A percentile compares a stretch with the other conserved stretches of the same genome.
Evolutionary conservation across 2,888 invertebrate species (phyloP).

Genomic region (Tolmerus cingulatus): DNA sequence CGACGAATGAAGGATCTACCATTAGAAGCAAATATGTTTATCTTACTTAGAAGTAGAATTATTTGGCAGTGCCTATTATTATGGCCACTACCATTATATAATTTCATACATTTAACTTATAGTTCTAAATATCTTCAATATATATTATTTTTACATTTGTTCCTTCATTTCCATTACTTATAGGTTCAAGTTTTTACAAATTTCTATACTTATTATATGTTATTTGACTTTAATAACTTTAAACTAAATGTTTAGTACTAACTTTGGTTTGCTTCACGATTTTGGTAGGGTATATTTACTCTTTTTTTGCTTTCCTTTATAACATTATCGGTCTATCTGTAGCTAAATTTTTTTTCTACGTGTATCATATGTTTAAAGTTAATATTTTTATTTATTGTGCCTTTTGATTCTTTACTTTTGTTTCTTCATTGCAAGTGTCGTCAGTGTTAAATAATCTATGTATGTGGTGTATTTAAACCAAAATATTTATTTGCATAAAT

Average conservation of each 20-base stretch:
- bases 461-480: neutral
- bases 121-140: neutral
- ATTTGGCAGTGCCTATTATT: too few species aligned
- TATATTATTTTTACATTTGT: conserved; percentile 20
- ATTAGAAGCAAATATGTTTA: too few species aligned
- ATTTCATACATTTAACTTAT: conserved; percentile 3
- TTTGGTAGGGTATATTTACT: neutral
- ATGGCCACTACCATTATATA: neutral
- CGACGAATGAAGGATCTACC: too few species aligned
- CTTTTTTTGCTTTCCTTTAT: neutral
- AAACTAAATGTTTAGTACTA: neutral
- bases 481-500: neutral
- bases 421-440: neutral
- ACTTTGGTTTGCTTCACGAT: conserved; percentile 5
- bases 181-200: conserved; percentile 28
- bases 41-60: too few species aligned
- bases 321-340: neutral
- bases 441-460: neutral
- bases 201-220: neutral
- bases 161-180: neutral
- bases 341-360: neutral
- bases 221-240: neutral
- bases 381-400: neutral
- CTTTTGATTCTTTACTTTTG: neutral
- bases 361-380: neutral